Evolutionary conservation across 1,140 invertebrate species (phyloP).

Genomic region (Aphaenogaster rudis): DNA sequence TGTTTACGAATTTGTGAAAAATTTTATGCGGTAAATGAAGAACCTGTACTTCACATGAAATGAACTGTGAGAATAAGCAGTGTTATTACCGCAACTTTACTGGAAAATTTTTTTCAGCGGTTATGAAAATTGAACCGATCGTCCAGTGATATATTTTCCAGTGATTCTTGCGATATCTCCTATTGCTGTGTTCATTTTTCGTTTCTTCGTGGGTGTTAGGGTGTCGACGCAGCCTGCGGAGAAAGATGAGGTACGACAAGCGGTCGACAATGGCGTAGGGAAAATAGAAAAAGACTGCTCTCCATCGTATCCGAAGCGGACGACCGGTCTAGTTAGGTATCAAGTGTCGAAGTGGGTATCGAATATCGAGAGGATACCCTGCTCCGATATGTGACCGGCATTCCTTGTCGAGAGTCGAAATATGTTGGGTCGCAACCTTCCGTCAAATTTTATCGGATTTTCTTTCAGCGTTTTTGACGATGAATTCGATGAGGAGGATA

Average conservation of each 20-base stretch:
- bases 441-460: constrained; percentile 38
- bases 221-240: not conserved
- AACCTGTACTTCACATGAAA: not conserved
- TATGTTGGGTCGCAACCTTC: constrained; percentile 18
- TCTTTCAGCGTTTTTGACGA: constrained; percentile 21
- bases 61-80: not conserved
- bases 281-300: constrained; percentile 64
- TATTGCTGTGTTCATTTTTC: constrained; percentile 5
- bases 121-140: constrained; percentile 14
- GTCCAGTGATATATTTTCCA: constrained; percentile 17
- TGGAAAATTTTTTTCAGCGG: not conserved
- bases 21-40: not conserved
- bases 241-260: constrained; percentile 65
- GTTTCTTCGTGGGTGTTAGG: constrained; percentile 9
- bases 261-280: constrained; percentile 60
- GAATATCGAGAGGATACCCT: constrained; percentile 68
- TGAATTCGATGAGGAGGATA: not conserved
- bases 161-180: constrained; percentile 2
- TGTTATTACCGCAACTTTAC: constrained; percentile 6
- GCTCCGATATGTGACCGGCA: constrained; percentile 7
- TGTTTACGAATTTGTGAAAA: not conserved
- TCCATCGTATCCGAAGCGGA: constrained; percentile 45
- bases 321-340: constrained; percentile 76
- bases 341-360: constrained; percentile 76
- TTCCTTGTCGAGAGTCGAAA: constrained; percentile 44